Evolutionary conservation across 1,140 invertebrate genomes (phyloP), one percentile per base, ranked within the genome.

Genomic region (Cylas formicarius): DNA sequence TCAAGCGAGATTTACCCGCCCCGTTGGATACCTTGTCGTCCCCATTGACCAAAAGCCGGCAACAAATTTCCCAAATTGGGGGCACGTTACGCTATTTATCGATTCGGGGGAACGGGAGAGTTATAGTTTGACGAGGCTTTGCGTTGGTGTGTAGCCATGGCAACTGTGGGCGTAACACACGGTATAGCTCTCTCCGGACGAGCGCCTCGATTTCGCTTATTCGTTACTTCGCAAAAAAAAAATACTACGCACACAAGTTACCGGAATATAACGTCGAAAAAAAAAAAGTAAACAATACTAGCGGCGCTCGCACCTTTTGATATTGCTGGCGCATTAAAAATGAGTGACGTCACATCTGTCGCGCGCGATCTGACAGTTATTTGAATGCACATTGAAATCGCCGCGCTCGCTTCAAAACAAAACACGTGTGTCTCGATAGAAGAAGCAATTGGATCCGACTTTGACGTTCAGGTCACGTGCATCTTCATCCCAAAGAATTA

Each of bases 391-490:
- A 59, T 56, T 56, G 57, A 56, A 57, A 58, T 62, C 58, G 56
- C n/a, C n/a, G n/a, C 60, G 60, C 58, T 61, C 57, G 60, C 60
- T 66, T 65, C 62, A 63, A 66, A 66, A 66, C 64, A 66, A 66
- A 66, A 66, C 64, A n/a, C 37, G 63, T 60, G 64, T 64, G 61
- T 58, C 54, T 57, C 59, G 58, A 61, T 62, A 58, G 55, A 58
- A 61, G 58, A 65, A 58, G 60, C 61, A 63, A 64, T 60, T 53
- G 60, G 55, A 60, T 62, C 57, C n/a, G 54, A 57, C 52, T 65
- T 63, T 65, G 62, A 63, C 62, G 62, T 60, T n/a, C n/a, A n/a
- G n/a, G n/a, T n/a, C n/a, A n/a, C n/a, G n/a, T n/a, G n/a, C n/a
- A n/a, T n/a, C n/a, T n/a, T n/a, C n/a, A n/a, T n/a, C n/a, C n/a